phyloP scores from a whole-genome alignment of 64 coral and sea anemone species.

The Stichodactyla mertensii region DNA sequence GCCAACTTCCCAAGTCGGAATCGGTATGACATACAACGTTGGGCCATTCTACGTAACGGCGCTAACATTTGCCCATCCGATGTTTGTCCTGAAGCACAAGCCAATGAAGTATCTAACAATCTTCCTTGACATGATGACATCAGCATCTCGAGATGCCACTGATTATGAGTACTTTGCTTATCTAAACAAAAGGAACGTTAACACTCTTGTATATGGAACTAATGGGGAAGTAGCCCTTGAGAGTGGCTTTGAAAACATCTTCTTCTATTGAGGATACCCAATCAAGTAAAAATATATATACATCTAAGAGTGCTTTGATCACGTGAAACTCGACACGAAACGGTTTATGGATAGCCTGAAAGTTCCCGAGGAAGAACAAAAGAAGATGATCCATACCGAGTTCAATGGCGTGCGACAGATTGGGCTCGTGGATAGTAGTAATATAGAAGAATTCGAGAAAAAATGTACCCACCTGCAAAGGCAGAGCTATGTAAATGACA shows the following conservation, averaged over 20 bases:
- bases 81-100: slow-evolving; percentile 57
- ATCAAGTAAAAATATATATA: slow-evolving; percentile 26
- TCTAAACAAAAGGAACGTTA: slow-evolving; percentile 20
- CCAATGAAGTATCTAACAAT: slow-evolving; percentile 34
- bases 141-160: slow-evolving; percentile 26
- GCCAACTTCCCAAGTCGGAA: slow-evolving; percentile 39
- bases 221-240: slow-evolving; percentile 46
- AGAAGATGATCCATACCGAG: slow-evolving; percentile 32
- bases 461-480: slow-evolving; percentile 18
- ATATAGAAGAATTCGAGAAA: slow-evolving; percentile 31
- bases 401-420: slow-evolving; percentile 24
- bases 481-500: slow-evolving; percentile 5
- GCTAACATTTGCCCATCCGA: slow-evolving; percentile 47
- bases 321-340: slow-evolving; percentile 37
- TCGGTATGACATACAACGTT: slow-evolving; percentile 64
- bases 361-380: slow-evolving; percentile 17
- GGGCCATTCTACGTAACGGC: slow-evolving; percentile 51
- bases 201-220: slow-evolving; percentile 33
- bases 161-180: slow-evolving; percentile 53
- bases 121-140: slow-evolving; percentile 52
- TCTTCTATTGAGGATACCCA: slow-evolving; percentile 18
- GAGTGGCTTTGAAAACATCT: slow-evolving; percentile 51
- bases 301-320: slow-evolving; percentile 64
- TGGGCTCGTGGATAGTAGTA: slow-evolving; percentile 42
- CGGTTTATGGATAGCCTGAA: slow-evolving; percentile 10